Percentiles rank a stretch among this genome's conserved stretches.
These are phyloP conservation scores for Spodoptera littoralis DNA, from an alignment of 2,888 invertebrate species.

Conservation along the genomic window DNA sequence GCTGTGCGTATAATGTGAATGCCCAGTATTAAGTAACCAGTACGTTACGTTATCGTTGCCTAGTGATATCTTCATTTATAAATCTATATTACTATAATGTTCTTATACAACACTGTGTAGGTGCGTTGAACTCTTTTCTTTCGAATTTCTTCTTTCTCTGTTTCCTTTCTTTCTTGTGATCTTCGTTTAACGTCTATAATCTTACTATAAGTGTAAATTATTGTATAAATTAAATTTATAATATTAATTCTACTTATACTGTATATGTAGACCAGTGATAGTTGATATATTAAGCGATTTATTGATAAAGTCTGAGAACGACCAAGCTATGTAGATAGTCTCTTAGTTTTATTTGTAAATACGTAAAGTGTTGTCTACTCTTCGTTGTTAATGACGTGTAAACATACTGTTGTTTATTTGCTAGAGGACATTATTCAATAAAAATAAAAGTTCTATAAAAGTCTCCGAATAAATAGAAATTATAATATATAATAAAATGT, in stretches of 20 bases:
- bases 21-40: slow-evolving; percentile 67
- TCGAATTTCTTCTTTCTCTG: slow-evolving; percentile 34
- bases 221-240: slow-evolving; percentile 52
- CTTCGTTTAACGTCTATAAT: slow-evolving; percentile 49
- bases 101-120: slow-evolving; percentile 42
- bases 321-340: slow-evolving; percentile 85
- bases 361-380: slow-evolving; percentile 74
- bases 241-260: slow-evolving; percentile 60
- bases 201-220: slow-evolving; percentile 65
- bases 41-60: slow-evolving; percentile 62
- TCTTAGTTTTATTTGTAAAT: slow-evolving; percentile 81
- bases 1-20: slow-evolving; percentile 65
- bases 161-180: slow-evolving; percentile 24
- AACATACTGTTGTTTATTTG: slow-evolving; percentile 83
- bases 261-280: slow-evolving; percentile 67
- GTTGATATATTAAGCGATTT: slow-evolving; percentile 70
- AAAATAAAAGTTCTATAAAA: slow-evolving; percentile 74
- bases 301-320: slow-evolving; percentile 86
- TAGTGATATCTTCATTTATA: slow-evolving; percentile 67
- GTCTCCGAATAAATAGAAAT: slow-evolving; percentile 83
- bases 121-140: slow-evolving; percentile 67
- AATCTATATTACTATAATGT: slow-evolving; percentile 41
- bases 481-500: slow-evolving; percentile 65
- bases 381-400: slow-evolving; percentile 77
- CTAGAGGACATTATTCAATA: slow-evolving; percentile 73